Conservation (phyloP, 2,113 vertebrate species). For the Prochilodus magdalenae region DNA sequence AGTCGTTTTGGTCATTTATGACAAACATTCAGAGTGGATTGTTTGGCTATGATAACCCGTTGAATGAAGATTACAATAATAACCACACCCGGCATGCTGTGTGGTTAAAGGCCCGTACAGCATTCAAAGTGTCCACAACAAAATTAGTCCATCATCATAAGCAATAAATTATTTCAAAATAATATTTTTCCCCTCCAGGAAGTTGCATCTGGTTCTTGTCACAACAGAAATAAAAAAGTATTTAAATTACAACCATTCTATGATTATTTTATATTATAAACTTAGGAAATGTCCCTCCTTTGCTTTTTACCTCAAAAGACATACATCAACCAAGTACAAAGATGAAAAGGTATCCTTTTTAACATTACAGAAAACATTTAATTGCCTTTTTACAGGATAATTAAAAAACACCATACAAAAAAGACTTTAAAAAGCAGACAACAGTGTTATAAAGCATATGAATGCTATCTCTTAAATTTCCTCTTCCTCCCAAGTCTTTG, state of each 20-base stretch:
- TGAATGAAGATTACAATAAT: too few relatives aligned
- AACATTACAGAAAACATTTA: constrained; percentile 22
- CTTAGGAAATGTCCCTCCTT: neutral
- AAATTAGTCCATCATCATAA: too few relatives aligned
- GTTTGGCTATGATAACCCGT: too few relatives aligned
- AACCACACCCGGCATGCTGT: too few relatives aligned
- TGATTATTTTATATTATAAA: neutral
- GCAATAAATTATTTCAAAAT: too few relatives aligned
- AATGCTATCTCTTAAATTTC: constrained; percentile 53
- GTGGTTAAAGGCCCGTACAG: too few relatives aligned
- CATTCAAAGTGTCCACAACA: too few relatives aligned
- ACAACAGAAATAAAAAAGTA: neutral
- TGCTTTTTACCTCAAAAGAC: neutral
- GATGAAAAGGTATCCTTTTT: constrained; percentile 31
- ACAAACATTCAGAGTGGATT: too few relatives aligned
- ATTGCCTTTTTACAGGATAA: constrained; percentile 27
- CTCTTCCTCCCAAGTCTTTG: constrained; percentile 59
- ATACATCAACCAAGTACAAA: constrained; percentile 7
- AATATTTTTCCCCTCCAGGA: too few relatives aligned
- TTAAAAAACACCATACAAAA: constrained; percentile 46
- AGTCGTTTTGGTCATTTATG: too few relatives aligned
- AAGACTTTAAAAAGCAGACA: constrained; percentile 15
- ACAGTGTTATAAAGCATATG: neutral
- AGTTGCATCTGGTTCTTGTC: too few relatives aligned
- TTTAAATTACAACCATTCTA: neutral